Conservation (phyloP, 2,797 vertebrate species). For the Rhabdomys pumilio region DNA sequence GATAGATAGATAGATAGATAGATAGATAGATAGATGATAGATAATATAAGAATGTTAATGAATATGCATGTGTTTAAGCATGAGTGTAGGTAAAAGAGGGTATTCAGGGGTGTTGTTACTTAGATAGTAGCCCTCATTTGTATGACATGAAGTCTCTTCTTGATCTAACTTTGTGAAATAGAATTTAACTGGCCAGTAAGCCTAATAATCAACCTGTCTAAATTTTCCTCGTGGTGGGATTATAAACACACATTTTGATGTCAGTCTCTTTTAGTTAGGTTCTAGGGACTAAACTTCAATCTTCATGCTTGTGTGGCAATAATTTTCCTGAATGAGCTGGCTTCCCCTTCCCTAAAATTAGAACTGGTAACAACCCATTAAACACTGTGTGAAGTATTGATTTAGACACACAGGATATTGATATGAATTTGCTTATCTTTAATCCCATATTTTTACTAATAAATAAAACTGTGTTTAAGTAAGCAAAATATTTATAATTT, state of each 20-base stretch:
- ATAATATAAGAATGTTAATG: no score
- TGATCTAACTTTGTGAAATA: neutral
- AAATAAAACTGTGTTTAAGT: neutral
- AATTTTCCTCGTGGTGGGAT: neutral
- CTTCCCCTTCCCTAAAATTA: neutral
- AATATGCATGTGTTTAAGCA: neutral
- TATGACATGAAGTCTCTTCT: neutral
- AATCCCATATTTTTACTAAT: neutral
- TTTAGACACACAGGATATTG: neutral
- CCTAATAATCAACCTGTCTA: neutral
- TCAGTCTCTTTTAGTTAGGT: neutral
- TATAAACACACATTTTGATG: no score
- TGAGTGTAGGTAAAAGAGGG: neutral
- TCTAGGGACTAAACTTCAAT: neutral
- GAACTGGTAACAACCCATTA: neutral
- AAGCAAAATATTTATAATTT: neutral
- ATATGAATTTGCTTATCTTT: neutral
- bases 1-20: neutral
- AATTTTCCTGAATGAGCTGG: neutral
- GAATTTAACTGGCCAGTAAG: neutral
- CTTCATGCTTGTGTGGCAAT: neutral
- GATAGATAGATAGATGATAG: neutral
- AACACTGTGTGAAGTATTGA: neutral
- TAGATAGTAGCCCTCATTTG: neutral
- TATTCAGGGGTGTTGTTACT: fast-evolving